Evolutionary conservation across 2,888 invertebrate species (phyloP).

Genomic region (Aspidapion aeneum): DNA sequence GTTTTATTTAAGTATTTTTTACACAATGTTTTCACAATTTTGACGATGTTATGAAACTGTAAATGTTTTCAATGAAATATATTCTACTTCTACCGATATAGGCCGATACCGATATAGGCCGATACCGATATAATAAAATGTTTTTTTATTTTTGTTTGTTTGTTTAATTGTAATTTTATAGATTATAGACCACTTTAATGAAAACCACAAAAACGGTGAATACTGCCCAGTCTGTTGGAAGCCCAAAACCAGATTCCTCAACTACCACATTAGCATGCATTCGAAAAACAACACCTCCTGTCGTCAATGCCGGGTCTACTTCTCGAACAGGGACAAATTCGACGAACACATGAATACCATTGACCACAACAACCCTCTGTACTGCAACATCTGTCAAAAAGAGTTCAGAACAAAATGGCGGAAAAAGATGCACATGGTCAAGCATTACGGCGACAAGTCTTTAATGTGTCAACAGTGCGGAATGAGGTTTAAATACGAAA

Average conservation of each 20-base stretch:
- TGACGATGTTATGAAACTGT: too few relatives aligned
- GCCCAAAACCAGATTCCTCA: not conserved
- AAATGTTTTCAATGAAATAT: too few relatives aligned
- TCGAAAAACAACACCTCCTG: not conserved
- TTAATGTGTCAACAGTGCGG: conserved; percentile 24
- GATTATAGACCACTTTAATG: not conserved
- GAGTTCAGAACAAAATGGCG: conserved; percentile 14
- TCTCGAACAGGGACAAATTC: not conserved
- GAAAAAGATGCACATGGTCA: conserved; percentile 24
- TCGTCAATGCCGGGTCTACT: not conserved
- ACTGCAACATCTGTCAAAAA: conserved; percentile 23
- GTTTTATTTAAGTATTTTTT: too few relatives aligned
- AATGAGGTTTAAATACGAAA: conserved; percentile 23
- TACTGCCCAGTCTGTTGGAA: not conserved
- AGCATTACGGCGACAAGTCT: conserved; percentile 22
- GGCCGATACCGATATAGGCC: too few relatives aligned
- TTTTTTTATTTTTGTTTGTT: too few relatives aligned
- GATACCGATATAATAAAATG: too few relatives aligned
- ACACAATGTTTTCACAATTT: too few relatives aligned
- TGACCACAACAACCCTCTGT: conserved; percentile 21
- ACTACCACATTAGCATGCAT: not conserved
- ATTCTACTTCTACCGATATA: too few relatives aligned
- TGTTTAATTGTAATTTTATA: too few relatives aligned
- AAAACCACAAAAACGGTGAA: not conserved
- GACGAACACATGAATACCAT: conserved; percentile 18